Evolutionary conservation across 2,888 invertebrate genomes (phyloP).

Genomic region (Busseola fusca): DNA sequence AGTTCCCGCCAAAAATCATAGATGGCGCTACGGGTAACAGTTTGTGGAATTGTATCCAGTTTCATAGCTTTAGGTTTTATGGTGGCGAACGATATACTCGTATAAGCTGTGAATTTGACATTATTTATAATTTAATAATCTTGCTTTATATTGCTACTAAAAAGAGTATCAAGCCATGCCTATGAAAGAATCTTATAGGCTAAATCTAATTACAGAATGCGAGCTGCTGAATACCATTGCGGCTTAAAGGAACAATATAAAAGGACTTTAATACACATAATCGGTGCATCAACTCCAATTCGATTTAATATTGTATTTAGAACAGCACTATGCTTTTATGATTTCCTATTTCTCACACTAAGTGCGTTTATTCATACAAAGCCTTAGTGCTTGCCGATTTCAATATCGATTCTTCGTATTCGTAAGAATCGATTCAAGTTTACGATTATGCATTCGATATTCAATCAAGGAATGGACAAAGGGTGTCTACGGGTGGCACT

Average conservation of each 20-base stretch:
- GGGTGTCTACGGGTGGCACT: conserved; percentile 68
- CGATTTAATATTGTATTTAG: conserved; percentile 56
- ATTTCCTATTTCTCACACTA: conserved; percentile 61
- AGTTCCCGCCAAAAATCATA: conserved; percentile 25
- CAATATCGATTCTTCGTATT: conserved; percentile 79
- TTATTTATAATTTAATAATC: not conserved
- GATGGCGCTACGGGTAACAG: conserved; percentile 35
- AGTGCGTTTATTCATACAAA: conserved; percentile 67
- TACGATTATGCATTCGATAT: conserved; percentile 84
- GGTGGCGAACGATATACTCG: not conserved
- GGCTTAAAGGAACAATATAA: conserved; percentile 36
- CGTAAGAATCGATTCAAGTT: conserved; percentile 80
- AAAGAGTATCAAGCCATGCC: not conserved
- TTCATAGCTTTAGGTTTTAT: not conserved
- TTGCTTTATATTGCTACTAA: not conserved
- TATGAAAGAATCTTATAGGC: not conserved
- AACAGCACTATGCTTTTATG: conserved; percentile 62
- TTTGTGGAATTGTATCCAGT: not conserved
- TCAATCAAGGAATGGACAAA: conserved; percentile 83
- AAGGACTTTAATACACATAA: conserved; percentile 29
- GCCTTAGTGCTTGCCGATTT: conserved; percentile 72
- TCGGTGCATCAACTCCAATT: conserved; percentile 45
- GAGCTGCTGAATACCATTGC: conserved; percentile 8
- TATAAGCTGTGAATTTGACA: not conserved
- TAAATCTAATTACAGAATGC: conserved; percentile 10